Base-by-base conservation (phyloP, 2,797 vertebrate genomes). In the Telmatherina bonti region DNA sequence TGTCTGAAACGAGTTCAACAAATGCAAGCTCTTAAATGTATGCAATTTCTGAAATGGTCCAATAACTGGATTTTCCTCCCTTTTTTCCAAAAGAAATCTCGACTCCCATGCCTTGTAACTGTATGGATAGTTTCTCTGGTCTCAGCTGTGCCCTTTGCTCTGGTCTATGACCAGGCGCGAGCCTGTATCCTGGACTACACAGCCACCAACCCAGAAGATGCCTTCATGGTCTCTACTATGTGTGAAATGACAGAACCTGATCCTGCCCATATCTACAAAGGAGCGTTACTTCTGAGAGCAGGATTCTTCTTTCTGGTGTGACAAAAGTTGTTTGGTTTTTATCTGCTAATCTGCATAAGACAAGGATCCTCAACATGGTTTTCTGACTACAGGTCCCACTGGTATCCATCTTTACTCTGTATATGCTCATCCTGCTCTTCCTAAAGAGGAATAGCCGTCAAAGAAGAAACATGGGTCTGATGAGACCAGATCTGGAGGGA, bases 241-340 rank as follows among this genome's bases (percentile, higher is more conserved):
- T 95, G 95, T 73, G 94, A 95, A 76, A 94, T 95, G 94, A 90
- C 75, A 0, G 94, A 95, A 66, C 79, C 90, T 8, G 93, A 94
- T 56, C 95, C 93, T 35, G 93, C 88, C 3, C 79, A 87, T 33
- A 75, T 95, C 31, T 95, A 95, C 81, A 94, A 90, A 81, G 90
- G 89, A 15, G 90, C 93, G 15, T 61, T 95, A 15, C 89, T 95
- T 26, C 70, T 93, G 18, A 92, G 93, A 72, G 93, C 92, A 0
- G 75, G 83, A 20, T 56, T 95, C 4, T 95, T 94, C 78, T 95
- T 95, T 69, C 72, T 95, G 78, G 92, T 92, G 38, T 83, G 69
- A 62, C 15, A 3, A 66, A 4, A 0, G 60, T 72, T 10, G 15
- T 52, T 12, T 55, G 11, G 29, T 27, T 61, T n/a, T 0, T 7